phyloP scores from a whole-genome alignment of 2,888 invertebrate genomes.

The Cheilosia soror region DNA sequence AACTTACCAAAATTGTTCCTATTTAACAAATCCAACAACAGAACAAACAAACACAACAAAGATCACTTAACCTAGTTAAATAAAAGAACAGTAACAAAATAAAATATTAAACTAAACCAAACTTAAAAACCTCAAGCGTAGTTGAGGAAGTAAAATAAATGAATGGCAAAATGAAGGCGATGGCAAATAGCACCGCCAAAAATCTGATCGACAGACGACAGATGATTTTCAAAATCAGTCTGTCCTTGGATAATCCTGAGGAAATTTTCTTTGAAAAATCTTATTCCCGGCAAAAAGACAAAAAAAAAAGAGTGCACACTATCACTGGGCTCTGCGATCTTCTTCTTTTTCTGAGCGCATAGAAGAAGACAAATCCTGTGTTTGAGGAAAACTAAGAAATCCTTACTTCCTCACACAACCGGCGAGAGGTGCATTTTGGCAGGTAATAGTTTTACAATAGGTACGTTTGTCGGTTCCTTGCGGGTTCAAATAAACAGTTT shows the following conservation, averaged over 20 bases:
- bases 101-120: conserved; percentile 15
- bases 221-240: conserved; percentile 60
- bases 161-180: conserved; percentile 17
- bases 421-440: conserved; percentile 21
- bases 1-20: conserved; percentile 22
- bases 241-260: conserved; percentile 40
- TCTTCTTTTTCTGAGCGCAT: conserved; percentile 21
- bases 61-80: conserved; percentile 18
- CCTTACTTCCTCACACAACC: conserved; percentile 27
- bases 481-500: conserved; percentile 66
- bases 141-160: conserved; percentile 42
- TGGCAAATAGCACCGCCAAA: conserved; percentile 66
- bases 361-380: conserved; percentile 26
- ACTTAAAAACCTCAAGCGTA: conserved; percentile 28
- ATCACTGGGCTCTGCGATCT: conserved; percentile 22
- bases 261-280: conserved; percentile 44
- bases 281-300: conserved; percentile 53
- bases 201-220: conserved; percentile 66
- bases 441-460: conserved; percentile 43
- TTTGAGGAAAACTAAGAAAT: conserved; percentile 22
- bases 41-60: conserved; percentile 16
- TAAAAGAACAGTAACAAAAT: conserved; percentile 34
- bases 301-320: conserved; percentile 56
- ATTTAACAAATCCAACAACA: conserved; percentile 30
- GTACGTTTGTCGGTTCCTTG: conserved; percentile 27